Evolutionary conservation across 1,140 invertebrate species (phyloP).

Genomic region (Diachasma alloeum): DNA sequence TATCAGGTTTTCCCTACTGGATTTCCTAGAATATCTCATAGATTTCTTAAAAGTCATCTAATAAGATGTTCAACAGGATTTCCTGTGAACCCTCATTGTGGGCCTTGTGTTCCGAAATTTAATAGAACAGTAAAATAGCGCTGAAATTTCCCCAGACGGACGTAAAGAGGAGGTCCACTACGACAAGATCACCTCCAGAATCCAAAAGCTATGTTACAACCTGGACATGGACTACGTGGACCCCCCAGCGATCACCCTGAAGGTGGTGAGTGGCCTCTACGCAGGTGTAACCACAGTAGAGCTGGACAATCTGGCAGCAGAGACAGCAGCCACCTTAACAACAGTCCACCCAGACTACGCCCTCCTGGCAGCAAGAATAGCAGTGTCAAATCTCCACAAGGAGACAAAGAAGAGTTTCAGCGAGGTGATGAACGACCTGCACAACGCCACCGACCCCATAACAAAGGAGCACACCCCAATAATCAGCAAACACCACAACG

Average conservation of each 20-base stretch:
- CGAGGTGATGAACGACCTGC: slow-evolving; percentile 90
- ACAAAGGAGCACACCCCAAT: slow-evolving; percentile 79
- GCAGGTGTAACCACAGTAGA: slow-evolving; percentile 96
- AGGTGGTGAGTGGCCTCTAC: slow-evolving; percentile 94
- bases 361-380: slow-evolving; percentile 92
- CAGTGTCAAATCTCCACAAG: slow-evolving; percentile 97
- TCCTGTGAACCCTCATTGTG: too few relatives aligned
- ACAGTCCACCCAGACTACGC: slow-evolving; percentile 98
- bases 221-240: slow-evolving; percentile 96
- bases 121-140: too few relatives aligned
- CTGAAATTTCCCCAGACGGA: slow-evolving; percentile 75
- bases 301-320: slow-evolving; percentile 83
- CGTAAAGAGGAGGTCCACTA: slow-evolving; percentile 93
- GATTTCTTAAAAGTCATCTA: too few relatives aligned
- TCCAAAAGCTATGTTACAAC: slow-evolving; percentile 95
- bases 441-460: slow-evolving; percentile 78
- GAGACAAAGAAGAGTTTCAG: slow-evolving; percentile 76
- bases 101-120: too few relatives aligned
- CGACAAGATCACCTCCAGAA: slow-evolving; percentile 97
- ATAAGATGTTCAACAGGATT: too few relatives aligned
- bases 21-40: too few relatives aligned
- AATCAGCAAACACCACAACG: slow-evolving; percentile 85
- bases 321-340: slow-evolving; percentile 63
- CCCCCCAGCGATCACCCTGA: slow-evolving; percentile 84
- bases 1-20: too few relatives aligned